Conservation (phyloP, 92 coral and sea anemone species). For the Zoanthus gigantus region DNA sequence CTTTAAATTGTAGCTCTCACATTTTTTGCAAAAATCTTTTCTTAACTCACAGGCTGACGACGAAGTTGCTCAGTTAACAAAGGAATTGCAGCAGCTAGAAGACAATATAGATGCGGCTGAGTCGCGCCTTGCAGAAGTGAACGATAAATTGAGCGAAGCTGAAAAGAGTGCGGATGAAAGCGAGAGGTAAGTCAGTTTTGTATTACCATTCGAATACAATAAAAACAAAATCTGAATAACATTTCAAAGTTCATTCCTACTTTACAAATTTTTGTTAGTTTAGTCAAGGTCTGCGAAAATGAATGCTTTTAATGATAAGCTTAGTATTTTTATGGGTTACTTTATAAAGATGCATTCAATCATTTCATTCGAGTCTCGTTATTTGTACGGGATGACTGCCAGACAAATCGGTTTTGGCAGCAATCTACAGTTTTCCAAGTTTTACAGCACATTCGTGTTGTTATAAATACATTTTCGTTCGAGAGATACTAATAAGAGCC, state of each 20-base stretch:
- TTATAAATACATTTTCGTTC: neutral
- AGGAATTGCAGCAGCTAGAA: conserved; percentile 90
- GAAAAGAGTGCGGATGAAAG: conserved; percentile 99
- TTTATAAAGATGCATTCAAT: neutral
- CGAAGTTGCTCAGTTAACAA: conserved; percentile 88
- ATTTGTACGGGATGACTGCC: neutral
- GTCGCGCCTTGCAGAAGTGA: conserved; percentile 85
- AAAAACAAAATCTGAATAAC: neutral
- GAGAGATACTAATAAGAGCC: neutral
- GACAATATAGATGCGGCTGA: conserved; percentile 97
- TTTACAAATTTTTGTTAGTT: neutral
- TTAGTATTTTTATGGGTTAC: neutral
- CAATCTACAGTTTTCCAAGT: neutral
- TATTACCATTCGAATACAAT: neutral
- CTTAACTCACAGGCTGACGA: conserved; percentile 79
- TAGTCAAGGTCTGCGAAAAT: neutral
- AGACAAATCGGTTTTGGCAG: neutral
- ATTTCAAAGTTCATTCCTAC: neutral
- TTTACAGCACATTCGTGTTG: neutral
- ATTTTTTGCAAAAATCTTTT: neutral
- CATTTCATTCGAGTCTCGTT: neutral
- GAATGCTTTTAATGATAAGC: neutral
- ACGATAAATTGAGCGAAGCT: conserved; percentile 76
- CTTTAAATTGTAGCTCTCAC: neutral
- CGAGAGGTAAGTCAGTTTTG: conserved; percentile 76